These are phyloP conservation scores for Macrotrachela quadricornifera DNA, from an alignment of 1,140 invertebrate genomes.

Conservation along the genomic window DNA sequence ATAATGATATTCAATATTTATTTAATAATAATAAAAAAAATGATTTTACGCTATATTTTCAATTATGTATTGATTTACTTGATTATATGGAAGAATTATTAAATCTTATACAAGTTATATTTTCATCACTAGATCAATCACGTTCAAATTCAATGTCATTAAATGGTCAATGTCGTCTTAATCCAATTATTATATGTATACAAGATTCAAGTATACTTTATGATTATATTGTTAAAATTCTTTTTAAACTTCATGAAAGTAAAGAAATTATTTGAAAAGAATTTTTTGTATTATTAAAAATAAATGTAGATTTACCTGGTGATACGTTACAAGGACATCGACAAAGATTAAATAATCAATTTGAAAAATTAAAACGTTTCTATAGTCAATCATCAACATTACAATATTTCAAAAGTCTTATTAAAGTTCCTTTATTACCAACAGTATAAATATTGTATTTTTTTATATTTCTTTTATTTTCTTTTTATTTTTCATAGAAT, in stretches of 20 bases:
- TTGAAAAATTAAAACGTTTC: conserved; percentile 42
- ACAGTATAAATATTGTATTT: conserved; percentile 38
- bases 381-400: conserved; percentile 36
- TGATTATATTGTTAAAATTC: conserved; percentile 78
- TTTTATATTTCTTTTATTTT: neutral
- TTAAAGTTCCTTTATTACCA: conserved; percentile 72
- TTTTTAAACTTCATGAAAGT: conserved; percentile 76
- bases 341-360: conserved; percentile 60
- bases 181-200: conserved; percentile 86
- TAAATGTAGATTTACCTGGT: conserved; percentile 47
- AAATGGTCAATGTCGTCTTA: conserved; percentile 77
- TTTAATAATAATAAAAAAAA: conserved; percentile 37
- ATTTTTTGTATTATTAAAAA: neutral
- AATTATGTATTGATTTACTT: conserved; percentile 88
- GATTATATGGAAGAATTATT: conserved; percentile 95
- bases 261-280: conserved; percentile 14
- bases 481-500: neutral
- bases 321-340: conserved; percentile 74
- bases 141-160: conserved; percentile 87
- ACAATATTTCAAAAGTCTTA: conserved; percentile 89
- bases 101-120: conserved; percentile 65
- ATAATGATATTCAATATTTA: neutral
- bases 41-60: conserved; percentile 45
- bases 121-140: conserved; percentile 72
- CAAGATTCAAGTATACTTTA: conserved; percentile 87